Evolutionary conservation across 2,888 invertebrate species (phyloP), one percentile per base, ranked within the genome.

Genomic region (Polydrusus cervinus): DNA sequence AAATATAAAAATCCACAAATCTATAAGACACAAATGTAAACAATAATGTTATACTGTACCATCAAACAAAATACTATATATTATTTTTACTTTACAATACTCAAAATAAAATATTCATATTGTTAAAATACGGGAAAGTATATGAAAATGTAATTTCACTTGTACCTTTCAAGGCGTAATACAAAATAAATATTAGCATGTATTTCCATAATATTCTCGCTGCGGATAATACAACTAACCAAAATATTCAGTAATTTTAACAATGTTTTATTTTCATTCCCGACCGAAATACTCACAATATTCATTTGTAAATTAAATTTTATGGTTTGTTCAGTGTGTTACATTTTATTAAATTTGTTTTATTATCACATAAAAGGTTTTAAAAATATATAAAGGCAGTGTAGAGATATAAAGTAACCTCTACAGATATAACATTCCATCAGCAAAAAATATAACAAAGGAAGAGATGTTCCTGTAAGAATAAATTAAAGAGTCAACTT

Each of bases 121-220:
- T 60, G 57, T 60, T 38, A 14, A 60, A 60, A 60, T 38, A 18
- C 38, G 18, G 18, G 18, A 38, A 57, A 60, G 57, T 45, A 45
- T 47, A 25, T 62, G 49, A 49, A 65, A 25, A 65, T 51, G 38
- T 16, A 65, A 51, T 47, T 65, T 18, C 10, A 25, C 30, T 65
- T 47, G 64, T 65, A 65, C 49, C 25, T 38, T 47, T 38, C n/a
- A 49, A 65, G 14, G 34, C 34, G 65, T 34, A 65, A 49, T 38
- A 65, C 18, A 18, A 49, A 49, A 38, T 65, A 65, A 65, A 65
- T 30, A 65, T 65, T 65, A 34, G 34, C 65, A 65, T 65, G 49
- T 3, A 65, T 65, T 65, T 51, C 49, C 65, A 65, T 65, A 65
- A 60, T 60, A 40, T 16, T 38, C 38, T 38, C 57, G 40, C 57